Base-by-base conservation (phyloP, 1,140 invertebrate species). In the Tetragnatha versicolor region DNA sequence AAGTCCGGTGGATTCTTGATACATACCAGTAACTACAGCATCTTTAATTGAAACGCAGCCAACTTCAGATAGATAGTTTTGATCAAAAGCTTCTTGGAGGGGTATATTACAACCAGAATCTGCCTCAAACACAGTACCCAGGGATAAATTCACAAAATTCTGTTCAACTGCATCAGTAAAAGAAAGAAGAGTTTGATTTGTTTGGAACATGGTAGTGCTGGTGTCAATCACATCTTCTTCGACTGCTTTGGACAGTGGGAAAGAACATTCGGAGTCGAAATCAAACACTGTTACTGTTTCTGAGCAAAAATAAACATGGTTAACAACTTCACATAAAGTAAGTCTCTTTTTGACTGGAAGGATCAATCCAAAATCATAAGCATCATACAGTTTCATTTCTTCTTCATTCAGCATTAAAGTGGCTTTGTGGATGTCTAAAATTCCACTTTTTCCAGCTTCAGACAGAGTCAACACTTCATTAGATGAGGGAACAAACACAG, bases 281-380 rank as follows among this genome's bases (percentile, higher is more conserved):
- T 90, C 89, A n/a, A 90, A 89, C 82, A 93, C 81, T 91, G 89
- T 89, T 25, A 92, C 92, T 12, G 90, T 91, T 69, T 89, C 88
- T 1, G 91, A 90, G 84, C 97, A 93, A 81, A 94, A 93, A 68
- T 93, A 90, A n/a, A 94, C 93, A 86, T 93, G 93, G 82, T 92
- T 93, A 9, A 96, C 90, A 1, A 93, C 93, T 85, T 96, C 93
- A 1, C 93, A 91, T 17, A 97, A 87, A 45, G 93, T 93, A 81
- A 94, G 90, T 84, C 92, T 93, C 33, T 90, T 90, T 85, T 94
- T 93, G 42, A 92, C 91, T 5, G 92, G 91, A 7, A 95, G 88
- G 73, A 95, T 89, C n/a, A 95, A 84, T 42, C 94, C 93, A 68
- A 91, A 88, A 81, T 94, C 91, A 5, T 93, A 88, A 10, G 94